phyloP scores from a whole-genome alignment of 2,113 vertebrate genomes.

The Peromyscus leucopus region DNA sequence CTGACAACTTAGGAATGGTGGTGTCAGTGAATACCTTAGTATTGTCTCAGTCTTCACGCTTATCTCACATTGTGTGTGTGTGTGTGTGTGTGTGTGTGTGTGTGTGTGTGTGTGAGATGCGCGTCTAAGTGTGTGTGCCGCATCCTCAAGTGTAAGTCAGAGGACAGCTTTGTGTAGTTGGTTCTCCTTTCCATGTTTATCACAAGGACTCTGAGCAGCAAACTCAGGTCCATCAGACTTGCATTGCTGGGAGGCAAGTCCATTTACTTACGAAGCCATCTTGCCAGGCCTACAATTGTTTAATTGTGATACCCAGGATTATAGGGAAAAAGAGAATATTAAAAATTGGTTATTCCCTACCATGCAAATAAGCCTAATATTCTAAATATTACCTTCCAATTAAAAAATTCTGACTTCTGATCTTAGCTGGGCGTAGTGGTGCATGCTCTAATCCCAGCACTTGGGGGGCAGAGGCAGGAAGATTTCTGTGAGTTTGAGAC shows the following conservation, averaged over 20 bases:
- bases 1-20: neutral
- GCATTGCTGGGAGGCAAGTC: neutral
- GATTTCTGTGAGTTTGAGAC: neutral
- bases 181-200: neutral
- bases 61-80: neutral
- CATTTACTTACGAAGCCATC: neutral
- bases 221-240: neutral
- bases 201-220: neutral
- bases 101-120: neutral
- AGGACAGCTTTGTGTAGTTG: neutral
- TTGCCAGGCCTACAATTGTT: neutral
- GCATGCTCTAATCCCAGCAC: neutral
- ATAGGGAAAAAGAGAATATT: slow-evolving; percentile 25
- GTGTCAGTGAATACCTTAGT: neutral
- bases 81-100: neutral
- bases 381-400: slow-evolving; percentile 10
- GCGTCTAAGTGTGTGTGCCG: neutral
- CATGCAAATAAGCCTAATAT: slow-evolving; percentile 7
- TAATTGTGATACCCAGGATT: neutral
- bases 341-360: slow-evolving; percentile 13
- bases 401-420: slow-evolving; percentile 10
- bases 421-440: neutral
- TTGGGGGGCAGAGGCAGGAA: neutral
- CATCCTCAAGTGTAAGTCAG: neutral
- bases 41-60: slow-evolving; percentile 44